These are phyloP conservation scores for Myiozetetes cayanensis DNA, from an alignment of 2,113 vertebrate species.

Conservation along the genomic window DNA sequence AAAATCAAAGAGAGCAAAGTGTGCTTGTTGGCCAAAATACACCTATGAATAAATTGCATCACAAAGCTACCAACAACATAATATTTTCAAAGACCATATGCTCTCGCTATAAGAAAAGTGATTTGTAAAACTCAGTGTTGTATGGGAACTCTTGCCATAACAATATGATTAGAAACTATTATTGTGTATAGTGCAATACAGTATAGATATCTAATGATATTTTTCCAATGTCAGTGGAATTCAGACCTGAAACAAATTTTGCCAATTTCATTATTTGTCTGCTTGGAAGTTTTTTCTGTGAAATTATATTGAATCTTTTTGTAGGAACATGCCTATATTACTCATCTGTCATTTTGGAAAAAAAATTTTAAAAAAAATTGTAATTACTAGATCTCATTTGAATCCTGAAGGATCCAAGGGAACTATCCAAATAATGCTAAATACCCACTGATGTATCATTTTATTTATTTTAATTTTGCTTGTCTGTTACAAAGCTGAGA, in stretches of 20 bases:
- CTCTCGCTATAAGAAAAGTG: background rate
- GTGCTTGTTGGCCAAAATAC: background rate
- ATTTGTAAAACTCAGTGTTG: background rate
- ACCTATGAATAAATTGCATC: background rate
- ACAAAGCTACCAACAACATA: background rate
- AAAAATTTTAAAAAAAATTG: background rate
- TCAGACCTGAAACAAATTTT: background rate
- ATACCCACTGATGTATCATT: background rate
- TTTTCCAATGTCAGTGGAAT: background rate
- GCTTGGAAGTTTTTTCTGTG: background rate
- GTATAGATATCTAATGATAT: background rate
- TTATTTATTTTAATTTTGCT: background rate
- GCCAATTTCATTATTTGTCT: background rate
- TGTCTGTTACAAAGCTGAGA: background rate
- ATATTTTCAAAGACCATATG: background rate
- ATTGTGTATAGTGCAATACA: background rate
- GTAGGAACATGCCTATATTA: background rate
- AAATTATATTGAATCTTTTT: background rate
- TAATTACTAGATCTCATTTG: background rate
- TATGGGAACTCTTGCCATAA: background rate
- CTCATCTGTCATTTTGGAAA: background rate
- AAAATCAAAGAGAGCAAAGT: background rate
- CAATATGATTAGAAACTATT: background rate
- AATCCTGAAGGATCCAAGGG: background rate
- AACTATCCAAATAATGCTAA: background rate